Conservation (phyloP, 2,888 invertebrate species). For the Melieria omissa region DNA sequence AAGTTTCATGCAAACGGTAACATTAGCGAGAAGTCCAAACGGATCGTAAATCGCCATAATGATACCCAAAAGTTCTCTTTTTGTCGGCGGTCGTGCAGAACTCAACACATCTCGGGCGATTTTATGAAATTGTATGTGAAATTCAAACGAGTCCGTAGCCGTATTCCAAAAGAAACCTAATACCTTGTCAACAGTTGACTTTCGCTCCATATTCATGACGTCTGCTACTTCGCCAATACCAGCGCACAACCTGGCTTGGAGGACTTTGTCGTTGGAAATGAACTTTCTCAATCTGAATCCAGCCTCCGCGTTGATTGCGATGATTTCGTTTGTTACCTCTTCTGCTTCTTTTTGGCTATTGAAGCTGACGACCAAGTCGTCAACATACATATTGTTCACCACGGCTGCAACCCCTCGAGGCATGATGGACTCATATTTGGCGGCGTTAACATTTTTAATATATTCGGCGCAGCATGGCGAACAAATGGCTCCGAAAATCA, state of each 20-base stretch:
- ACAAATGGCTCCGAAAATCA: slow-evolving; percentile 46
- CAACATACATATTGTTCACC: slow-evolving; percentile 35
- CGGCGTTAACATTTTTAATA: slow-evolving; percentile 38
- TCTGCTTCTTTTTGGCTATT: slow-evolving; percentile 17
- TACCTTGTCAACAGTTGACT: slow-evolving; percentile 34
- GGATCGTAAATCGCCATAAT: slow-evolving; percentile 53
- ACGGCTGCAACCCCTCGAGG: slow-evolving; percentile 28
- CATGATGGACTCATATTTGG: slow-evolving; percentile 10
- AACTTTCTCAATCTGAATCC: slow-evolving; percentile 27
- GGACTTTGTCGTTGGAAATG: slow-evolving; percentile 16
- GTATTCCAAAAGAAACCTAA: slow-evolving; percentile 47
- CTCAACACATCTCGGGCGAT: slow-evolving; percentile 24
- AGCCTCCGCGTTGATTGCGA: slow-evolving; percentile 20
- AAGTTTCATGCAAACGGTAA: slow-evolving; percentile 39
- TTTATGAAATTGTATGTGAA: slow-evolving; percentile 35
- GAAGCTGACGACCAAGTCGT: slow-evolving; percentile 32
- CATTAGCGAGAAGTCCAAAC: slow-evolving; percentile 45
- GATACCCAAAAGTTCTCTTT: slow-evolving; percentile 44
- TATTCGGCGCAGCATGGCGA: slow-evolving; percentile 40
- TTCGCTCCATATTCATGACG: slow-evolving; percentile 12
- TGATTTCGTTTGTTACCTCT: slow-evolving; percentile 17
- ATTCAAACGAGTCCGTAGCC: slow-evolving; percentile 40
- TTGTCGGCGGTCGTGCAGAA: slow-evolving; percentile 40
- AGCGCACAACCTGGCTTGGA: slow-evolving; percentile 12
- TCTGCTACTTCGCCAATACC: background rate